phyloP scores from a whole-genome alignment of 2,113 vertebrate species.

The Malurus cyaneus region DNA sequence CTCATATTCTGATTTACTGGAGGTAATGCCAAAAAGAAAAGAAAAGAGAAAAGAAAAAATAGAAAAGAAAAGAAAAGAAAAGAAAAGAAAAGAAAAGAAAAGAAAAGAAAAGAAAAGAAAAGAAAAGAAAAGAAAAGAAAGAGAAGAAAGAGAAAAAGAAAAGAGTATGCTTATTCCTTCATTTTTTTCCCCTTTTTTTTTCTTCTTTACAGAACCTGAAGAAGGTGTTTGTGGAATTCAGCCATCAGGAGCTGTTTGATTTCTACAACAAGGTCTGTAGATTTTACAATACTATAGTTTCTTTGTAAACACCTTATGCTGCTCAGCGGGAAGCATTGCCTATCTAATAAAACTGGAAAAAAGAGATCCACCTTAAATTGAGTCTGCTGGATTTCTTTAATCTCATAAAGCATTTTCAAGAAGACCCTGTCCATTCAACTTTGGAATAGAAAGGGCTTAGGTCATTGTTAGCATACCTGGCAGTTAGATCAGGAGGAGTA shows the following conservation, averaged over 20 bases:
- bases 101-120: not conserved
- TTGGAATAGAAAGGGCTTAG: not conserved
- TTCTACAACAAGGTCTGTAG: slow-evolving; percentile 94
- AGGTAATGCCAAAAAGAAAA: not conserved
- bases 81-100: not conserved
- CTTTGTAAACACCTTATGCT: slow-evolving; percentile 59
- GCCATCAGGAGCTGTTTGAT: slow-evolving; percentile 90
- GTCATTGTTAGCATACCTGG: not conserved
- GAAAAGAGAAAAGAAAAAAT: no score
- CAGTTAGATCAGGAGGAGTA: not conserved
- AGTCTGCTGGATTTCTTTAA: not conserved
- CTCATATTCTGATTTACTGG: not conserved
- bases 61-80: not conserved
- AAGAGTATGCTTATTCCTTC: not conserved
- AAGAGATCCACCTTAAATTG: slow-evolving; percentile 37
- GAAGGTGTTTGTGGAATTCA: slow-evolving; percentile 91
- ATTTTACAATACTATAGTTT: slow-evolving; percentile 44
- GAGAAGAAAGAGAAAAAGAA: not conserved
- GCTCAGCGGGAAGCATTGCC: slow-evolving; percentile 27
- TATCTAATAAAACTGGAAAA: slow-evolving; percentile 30
- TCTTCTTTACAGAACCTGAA: slow-evolving; percentile 78
- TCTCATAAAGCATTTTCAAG: slow-evolving; percentile 10
- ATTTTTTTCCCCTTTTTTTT: not conserved
- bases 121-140: not conserved
- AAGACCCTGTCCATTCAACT: not conserved